Conservation (phyloP, 2,797 vertebrate species). For the Alectoris magna region DNA sequence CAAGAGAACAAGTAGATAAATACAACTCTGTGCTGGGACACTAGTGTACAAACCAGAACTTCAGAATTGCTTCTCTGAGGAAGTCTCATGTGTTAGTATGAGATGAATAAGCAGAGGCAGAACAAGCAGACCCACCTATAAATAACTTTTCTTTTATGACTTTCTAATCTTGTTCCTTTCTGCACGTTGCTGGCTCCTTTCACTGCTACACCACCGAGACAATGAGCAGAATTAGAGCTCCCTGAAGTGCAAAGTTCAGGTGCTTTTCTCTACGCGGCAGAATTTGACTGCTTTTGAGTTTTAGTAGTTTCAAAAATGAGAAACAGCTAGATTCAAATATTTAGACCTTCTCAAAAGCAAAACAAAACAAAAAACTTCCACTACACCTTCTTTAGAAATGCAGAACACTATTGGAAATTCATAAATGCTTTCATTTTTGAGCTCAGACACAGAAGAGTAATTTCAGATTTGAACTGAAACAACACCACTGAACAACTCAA, state of each 20-base stretch:
- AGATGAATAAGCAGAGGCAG: neutral
- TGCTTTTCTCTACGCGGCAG: rapidly evolving
- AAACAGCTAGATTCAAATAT: neutral
- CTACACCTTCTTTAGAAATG: neutral
- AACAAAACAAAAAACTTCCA: neutral
- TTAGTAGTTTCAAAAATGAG: neutral
- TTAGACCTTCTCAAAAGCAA: neutral
- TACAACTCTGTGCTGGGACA: rapidly evolving
- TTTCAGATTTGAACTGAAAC: neutral
- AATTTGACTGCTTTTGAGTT: neutral
- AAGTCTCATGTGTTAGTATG: neutral
- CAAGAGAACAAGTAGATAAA: neutral
- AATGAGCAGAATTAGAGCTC: neutral
- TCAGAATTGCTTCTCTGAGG: neutral
- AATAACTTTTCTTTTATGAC: neutral
- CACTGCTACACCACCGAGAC: neutral
- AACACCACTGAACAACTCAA: neutral
- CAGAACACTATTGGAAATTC: neutral
- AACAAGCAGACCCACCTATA: neutral
- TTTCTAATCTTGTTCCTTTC: neutral
- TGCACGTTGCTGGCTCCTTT: neutral
- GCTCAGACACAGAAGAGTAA: neutral
- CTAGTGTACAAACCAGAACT: neutral
- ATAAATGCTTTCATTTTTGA: neutral
- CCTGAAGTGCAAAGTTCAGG: neutral